A percentile compares a stretch with the other conserved stretches of the same genome.
phyloP scores from a whole-genome alignment of 2,113 vertebrate genomes.

The Anhinga rufa region DNA sequence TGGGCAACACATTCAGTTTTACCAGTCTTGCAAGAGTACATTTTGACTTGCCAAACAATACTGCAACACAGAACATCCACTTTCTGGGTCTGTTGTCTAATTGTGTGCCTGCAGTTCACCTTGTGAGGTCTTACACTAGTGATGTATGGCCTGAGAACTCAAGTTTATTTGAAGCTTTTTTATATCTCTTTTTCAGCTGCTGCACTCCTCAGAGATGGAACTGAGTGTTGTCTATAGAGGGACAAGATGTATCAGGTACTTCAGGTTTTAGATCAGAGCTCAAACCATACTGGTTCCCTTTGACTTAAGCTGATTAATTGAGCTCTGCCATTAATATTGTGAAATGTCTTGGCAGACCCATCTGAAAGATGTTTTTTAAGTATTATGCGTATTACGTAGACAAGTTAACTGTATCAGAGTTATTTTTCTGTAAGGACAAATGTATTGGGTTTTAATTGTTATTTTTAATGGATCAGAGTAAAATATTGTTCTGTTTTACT shows the following conservation, averaged over 20 bases:
- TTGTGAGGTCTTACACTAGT: not conserved
- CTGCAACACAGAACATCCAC: not conserved
- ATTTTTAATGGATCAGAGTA: slow-evolving; percentile 63
- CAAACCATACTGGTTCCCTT: not conserved
- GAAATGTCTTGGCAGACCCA: not conserved
- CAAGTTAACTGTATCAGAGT: not conserved
- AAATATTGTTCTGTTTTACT: slow-evolving; percentile 68
- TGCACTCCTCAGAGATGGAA: not conserved
- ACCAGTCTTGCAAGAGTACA: not conserved
- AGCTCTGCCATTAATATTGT: not conserved
- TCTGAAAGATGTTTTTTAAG: slow-evolving; percentile 13
- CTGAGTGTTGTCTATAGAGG: not conserved
- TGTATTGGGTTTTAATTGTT: slow-evolving; percentile 35
- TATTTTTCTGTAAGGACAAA: slow-evolving; percentile 21
- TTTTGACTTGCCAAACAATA: not conserved
- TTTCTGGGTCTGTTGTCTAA: not conserved
- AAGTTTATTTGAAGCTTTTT: not conserved
- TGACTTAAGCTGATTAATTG: slow-evolving; percentile 11
- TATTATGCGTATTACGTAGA: not conserved
- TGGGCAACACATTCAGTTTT: not conserved
- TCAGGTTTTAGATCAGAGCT: not conserved
- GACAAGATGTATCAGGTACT: not conserved
- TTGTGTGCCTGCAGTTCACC: not conserved
- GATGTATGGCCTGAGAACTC: not conserved
- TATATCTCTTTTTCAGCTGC: not conserved